These are phyloP conservation scores for Plecturocebus donacophilus DNA, from an alignment of 2,113 vertebrate genomes.

Conservation along the genomic window DNA sequence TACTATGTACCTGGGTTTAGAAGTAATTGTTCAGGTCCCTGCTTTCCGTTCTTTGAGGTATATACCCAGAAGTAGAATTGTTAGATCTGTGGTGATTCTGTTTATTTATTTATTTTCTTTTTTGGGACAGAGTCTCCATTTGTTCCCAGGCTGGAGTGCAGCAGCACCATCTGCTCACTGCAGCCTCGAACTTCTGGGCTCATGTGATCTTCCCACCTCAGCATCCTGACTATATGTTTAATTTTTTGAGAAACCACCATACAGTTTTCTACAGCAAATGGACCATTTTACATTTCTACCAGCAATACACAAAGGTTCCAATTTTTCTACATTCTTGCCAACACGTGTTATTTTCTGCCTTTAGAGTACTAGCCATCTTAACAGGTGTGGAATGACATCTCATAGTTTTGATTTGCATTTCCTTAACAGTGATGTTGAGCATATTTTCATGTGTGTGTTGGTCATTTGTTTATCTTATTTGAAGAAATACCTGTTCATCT, in stretches of 20 bases:
- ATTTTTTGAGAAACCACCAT: neutral
- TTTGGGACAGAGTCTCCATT: too few species aligned
- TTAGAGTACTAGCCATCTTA: neutral
- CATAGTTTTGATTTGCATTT: neutral
- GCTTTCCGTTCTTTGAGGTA: neutral
- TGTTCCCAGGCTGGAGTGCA: too few species aligned
- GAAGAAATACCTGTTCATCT: neutral
- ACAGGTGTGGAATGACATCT: neutral
- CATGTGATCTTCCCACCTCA: too few species aligned
- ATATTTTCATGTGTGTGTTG: neutral
- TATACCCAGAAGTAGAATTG: neutral
- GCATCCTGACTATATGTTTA: too few species aligned
- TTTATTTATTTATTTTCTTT: too few species aligned
- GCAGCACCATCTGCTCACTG: too few species aligned
- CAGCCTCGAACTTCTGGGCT: too few species aligned
- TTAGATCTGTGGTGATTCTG: neutral
- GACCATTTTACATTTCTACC: neutral
- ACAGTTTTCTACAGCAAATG: neutral
- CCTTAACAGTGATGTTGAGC: neutral
- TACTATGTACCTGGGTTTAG: neutral
- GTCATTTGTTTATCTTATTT: neutral
- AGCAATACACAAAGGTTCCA: neutral
- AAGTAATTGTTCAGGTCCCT: neutral
- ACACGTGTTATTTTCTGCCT: neutral
- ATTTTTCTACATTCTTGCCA: neutral